These are phyloP conservation scores for Lamellibrachia satsuma DNA, from an alignment of 2,888 invertebrate species.

Conservation along the genomic window DNA sequence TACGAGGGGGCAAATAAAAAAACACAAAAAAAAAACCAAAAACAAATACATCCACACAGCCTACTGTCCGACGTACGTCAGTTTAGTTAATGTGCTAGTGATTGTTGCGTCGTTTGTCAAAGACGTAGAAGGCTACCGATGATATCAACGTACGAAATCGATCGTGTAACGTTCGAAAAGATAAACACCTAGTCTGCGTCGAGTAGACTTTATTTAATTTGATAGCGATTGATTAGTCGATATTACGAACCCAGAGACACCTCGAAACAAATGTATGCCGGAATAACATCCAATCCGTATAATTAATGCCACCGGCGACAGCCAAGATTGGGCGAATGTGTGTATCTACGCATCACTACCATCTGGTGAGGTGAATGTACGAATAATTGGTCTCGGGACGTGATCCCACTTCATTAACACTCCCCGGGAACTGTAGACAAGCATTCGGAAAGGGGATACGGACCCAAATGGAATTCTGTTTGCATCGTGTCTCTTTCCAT, in stretches of 20 bases:
- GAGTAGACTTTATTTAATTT: conserved; percentile 5
- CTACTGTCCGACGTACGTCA: not conserved
- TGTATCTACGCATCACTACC: not conserved
- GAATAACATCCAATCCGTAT: not conserved
- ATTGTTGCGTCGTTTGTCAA: not conserved
- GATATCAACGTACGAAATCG: not conserved
- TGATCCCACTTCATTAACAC: not conserved
- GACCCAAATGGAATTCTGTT: not conserved
- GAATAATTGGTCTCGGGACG: too few relatives aligned
- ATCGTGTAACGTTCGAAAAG: not conserved
- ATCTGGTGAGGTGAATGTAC: not conserved
- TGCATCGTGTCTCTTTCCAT: not conserved
- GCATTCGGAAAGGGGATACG: not conserved
- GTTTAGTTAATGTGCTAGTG: not conserved
- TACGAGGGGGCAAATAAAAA: too few relatives aligned
- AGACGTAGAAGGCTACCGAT: not conserved
- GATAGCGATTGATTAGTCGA: not conserved
- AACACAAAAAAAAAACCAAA: not conserved
- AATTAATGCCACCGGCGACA: not conserved
- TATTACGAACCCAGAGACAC: not conserved
- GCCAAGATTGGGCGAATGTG: not conserved
- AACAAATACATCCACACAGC: not conserved
- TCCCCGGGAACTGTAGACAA: not conserved
- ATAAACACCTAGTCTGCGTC: conserved; percentile 7
- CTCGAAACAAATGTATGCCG: not conserved